A percentile compares a stretch with the other conserved stretches of the same genome.
Evolutionary conservation across 2,888 invertebrate species (phyloP).

Genomic region (Ectobius pallidus): DNA sequence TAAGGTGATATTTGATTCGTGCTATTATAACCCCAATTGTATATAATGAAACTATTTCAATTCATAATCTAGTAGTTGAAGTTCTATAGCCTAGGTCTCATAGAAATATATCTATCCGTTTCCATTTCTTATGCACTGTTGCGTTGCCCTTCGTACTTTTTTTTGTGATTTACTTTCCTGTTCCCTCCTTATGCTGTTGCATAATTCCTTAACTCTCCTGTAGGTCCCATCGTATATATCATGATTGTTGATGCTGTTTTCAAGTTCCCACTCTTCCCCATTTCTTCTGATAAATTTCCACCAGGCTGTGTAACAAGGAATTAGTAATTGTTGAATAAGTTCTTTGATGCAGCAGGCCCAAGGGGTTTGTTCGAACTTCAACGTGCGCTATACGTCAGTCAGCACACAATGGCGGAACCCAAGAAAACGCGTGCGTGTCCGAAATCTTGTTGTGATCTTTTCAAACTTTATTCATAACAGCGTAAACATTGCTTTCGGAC

Average conservation of each 20-base stretch:
- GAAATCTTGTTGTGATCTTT: background rate
- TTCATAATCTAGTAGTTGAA: too few relatives aligned
- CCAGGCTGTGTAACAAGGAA: background rate
- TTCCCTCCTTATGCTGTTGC: too few relatives aligned
- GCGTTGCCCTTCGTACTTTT: too few relatives aligned
- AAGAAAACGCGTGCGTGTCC: slow-evolving; percentile 6
- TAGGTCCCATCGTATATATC: too few relatives aligned
- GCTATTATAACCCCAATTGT: too few relatives aligned
- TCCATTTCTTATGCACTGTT: too few relatives aligned
- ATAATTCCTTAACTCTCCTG: too few relatives aligned
- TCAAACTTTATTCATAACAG: background rate
- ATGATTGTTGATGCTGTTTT: background rate
- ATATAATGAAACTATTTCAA: too few relatives aligned
- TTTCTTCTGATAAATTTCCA: background rate
- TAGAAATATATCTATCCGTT: too few relatives aligned
- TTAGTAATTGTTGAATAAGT: slow-evolving; percentile 11
- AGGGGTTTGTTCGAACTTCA: slow-evolving; percentile 5
- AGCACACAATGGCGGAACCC: background rate
- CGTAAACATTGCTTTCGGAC: slow-evolving; percentile 4
- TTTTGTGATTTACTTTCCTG: too few relatives aligned
- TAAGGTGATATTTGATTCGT: too few relatives aligned
- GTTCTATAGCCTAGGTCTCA: too few relatives aligned
- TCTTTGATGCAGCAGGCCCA: background rate
- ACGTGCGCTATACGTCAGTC: slow-evolving; percentile 20
- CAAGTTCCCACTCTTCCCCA: background rate